These are phyloP conservation scores for Caenorhabditis sp. DNA, from an alignment of 2,888 invertebrate species.

Conservation along the genomic window DNA sequence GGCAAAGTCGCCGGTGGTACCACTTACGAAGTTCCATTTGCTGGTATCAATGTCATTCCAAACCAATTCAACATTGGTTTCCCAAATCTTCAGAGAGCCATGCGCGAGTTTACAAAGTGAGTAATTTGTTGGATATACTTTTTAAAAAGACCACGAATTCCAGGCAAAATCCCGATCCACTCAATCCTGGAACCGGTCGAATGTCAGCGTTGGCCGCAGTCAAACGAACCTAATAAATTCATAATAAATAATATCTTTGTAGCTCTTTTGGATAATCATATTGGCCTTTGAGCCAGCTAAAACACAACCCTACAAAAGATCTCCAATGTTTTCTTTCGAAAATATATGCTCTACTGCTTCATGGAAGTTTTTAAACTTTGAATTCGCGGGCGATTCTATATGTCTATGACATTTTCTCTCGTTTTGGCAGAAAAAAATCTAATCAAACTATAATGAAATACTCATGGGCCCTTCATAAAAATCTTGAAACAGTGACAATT, in stretches of 20 bases:
- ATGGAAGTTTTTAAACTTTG: no score
- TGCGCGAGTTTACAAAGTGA: constrained; percentile 53
- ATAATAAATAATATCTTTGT: constrained; percentile 8
- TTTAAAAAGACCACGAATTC: constrained; percentile 14
- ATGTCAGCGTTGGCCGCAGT: constrained; percentile 26
- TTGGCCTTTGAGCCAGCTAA: no score
- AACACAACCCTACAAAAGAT: no score
- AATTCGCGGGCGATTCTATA: no score
- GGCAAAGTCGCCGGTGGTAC: constrained; percentile 58
- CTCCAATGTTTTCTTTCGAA: no score
- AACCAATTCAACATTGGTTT: constrained; percentile 61
- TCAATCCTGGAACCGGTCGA: constrained; percentile 57
- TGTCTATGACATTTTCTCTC: no score
- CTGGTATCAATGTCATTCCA: constrained; percentile 58
- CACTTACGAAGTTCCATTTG: constrained; percentile 61
- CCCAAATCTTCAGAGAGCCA: constrained; percentile 53
- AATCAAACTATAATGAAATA: no score
- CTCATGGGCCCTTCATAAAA: no score
- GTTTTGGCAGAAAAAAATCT: no score
- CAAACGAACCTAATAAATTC: constrained; percentile 9
- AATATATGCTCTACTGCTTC: no score
- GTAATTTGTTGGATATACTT: background rate
- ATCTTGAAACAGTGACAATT: no score
- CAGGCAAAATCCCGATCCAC: constrained; percentile 57
- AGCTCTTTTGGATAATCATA: no score